These are phyloP conservation scores for Rhinolophus ferrumequinum DNA, from an alignment of 2,113 vertebrate genomes.

Conservation along the genomic window DNA sequence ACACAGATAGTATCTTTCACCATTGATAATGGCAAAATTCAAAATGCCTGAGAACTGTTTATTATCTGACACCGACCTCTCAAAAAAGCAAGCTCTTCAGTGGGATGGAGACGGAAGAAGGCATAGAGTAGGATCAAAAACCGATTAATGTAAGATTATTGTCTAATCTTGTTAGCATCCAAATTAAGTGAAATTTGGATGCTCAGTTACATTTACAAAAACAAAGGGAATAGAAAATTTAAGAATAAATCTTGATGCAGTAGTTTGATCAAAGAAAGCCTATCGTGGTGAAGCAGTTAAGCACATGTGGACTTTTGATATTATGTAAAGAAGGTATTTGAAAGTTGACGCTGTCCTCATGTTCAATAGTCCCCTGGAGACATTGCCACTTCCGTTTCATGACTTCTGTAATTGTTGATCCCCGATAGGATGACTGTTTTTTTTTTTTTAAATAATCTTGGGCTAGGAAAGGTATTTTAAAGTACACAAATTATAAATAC, in stretches of 20 bases:
- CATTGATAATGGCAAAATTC: constrained; percentile 25
- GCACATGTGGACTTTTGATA: neutral
- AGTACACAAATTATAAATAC: constrained; percentile 35
- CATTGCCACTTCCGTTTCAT: neutral
- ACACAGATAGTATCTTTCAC: neutral
- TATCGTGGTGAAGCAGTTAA: neutral
- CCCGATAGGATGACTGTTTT: neutral
- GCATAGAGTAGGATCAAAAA: neutral
- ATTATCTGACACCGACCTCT: neutral
- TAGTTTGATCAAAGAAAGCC: constrained; percentile 41
- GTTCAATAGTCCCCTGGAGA: neutral
- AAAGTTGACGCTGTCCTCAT: neutral
- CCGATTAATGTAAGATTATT: constrained; percentile 12
- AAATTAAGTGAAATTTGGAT: constrained; percentile 24
- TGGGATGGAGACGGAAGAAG: neutral
- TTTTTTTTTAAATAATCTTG: neutral
- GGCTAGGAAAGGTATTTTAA: constrained; percentile 7
- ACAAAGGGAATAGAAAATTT: constrained; percentile 18
- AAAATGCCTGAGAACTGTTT: constrained; percentile 53
- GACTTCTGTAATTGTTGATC: neutral
- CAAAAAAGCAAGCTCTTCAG: constrained; percentile 23
- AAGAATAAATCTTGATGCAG: constrained; percentile 21
- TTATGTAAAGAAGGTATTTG: neutral
- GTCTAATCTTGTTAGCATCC: constrained; percentile 53
- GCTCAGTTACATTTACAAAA: constrained; percentile 49